A percentile compares a stretch with the other conserved stretches of the same genome.
Evolutionary conservation across 2,113 vertebrate species (phyloP).

Genomic region (Cyanistes caeruleus): DNA sequence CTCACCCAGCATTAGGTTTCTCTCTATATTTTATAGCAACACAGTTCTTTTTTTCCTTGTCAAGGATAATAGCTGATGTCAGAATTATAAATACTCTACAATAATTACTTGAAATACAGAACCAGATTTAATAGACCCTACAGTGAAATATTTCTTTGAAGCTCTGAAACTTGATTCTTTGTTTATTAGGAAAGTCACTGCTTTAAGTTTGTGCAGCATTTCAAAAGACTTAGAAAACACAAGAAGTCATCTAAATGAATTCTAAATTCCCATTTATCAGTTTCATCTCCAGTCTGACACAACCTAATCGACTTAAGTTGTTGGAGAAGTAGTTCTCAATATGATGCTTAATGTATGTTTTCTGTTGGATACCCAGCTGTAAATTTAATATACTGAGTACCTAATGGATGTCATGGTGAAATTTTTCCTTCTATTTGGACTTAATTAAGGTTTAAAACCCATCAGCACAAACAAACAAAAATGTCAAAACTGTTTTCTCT

Average conservation of each 20-base stretch:
- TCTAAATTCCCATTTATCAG: neutral
- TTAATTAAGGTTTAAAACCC: neutral
- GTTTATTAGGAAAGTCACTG: neutral
- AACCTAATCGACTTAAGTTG: neutral
- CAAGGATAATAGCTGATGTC: constrained; percentile 7
- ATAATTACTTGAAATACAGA: neutral
- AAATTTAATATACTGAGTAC: neutral
- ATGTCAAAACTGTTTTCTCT: constrained; percentile 8
- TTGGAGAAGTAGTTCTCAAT: neutral
- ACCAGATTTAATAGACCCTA: constrained; percentile 10
- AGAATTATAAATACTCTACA: constrained; percentile 12
- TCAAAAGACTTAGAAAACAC: neutral
- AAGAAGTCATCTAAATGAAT: neutral
- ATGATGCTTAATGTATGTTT: neutral
- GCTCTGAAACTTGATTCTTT: neutral
- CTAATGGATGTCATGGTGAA: neutral
- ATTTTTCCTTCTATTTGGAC: neutral
- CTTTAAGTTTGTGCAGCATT: neutral
- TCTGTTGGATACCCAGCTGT: neutral
- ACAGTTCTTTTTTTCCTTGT: neutral
- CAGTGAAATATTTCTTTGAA: constrained; percentile 27
- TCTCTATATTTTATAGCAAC: neutral
- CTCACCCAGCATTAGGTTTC: neutral
- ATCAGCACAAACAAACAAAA: constrained; percentile 29
- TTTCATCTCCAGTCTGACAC: neutral